Conservation (phyloP, 2,113 vertebrate species). For the Acinonyx jubatus region DNA sequence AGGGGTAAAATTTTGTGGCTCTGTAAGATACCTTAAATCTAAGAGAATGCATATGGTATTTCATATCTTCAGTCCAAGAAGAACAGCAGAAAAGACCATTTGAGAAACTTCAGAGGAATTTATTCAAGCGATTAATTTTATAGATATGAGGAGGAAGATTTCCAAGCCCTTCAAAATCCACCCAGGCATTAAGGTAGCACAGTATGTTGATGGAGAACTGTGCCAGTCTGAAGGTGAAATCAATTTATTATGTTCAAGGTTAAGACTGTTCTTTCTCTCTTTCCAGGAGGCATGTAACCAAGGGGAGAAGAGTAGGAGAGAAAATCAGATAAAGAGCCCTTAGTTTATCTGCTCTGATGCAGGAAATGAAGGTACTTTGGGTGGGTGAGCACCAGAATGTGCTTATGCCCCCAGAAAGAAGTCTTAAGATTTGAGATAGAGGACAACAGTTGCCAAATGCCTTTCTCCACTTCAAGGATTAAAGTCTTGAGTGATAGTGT, state of each 20-base stretch:
- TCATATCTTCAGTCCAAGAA: neutral
- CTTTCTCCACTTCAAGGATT: neutral
- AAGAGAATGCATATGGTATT: neutral
- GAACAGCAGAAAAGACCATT: neutral
- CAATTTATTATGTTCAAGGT: neutral
- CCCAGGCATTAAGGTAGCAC: neutral
- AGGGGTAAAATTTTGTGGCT: neutral
- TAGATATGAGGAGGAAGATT: neutral
- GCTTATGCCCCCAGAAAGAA: neutral
- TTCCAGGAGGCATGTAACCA: neutral
- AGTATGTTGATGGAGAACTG: neutral
- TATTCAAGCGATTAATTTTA: constrained; percentile 19
- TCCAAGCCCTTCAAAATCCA: neutral
- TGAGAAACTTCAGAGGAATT: constrained; percentile 11
- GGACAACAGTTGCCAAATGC: neutral
- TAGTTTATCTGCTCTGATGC: neutral
- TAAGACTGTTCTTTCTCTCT: neutral
- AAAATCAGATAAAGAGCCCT: neutral
- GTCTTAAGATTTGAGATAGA: neutral
- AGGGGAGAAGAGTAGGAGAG: neutral
- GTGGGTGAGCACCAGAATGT: neutral
- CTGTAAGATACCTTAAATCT: neutral
- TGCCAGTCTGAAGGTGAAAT: neutral
- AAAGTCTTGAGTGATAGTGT: neutral
- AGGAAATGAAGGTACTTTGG: neutral